Base-by-base conservation (phyloP, 2,888 invertebrate genomes). In the Schrankia costaestrigalis region DNA sequence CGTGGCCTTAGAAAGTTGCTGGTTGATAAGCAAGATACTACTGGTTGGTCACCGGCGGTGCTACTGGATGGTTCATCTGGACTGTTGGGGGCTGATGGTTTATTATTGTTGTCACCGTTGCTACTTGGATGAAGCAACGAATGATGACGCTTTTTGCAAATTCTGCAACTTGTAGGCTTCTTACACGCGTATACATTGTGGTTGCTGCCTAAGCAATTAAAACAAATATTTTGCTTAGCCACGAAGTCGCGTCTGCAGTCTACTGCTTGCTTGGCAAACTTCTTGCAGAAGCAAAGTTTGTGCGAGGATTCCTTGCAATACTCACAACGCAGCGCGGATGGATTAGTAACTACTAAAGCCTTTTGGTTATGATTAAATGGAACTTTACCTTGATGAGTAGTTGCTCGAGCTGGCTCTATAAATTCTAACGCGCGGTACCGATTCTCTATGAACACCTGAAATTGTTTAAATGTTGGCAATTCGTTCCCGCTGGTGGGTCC, bases 271-370 rank as follows among this genome's bases (percentile, higher is more conserved):
- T 26, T 15, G 9, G 17, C 9, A 7, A 27, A 23, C 8, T 23
- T 23, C 11, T 23, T 11, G 7, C 27, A 27, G 11, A 18, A 18
- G 11, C 27, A 27, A 11, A 27, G 13, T 28, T 48, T 55, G 17
- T 61, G 58, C 22, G n/a, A n/a, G n/a, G 26, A 5, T 19, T 44
- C 54, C 2, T 35, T 26, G 31, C 58, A 60, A 18, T 38, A 56
- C 18, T 31, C 35, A 41, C 56, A 63, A 1, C 17, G 13, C 6
- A 41, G 17, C 9, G n/a, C 24, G 1, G n/a, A n/a, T n/a, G 35
- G 8, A 12, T 21, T 36, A 2, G 27, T 35, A 18, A 26, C 32
- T 14, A 41, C 7, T 24, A 41, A 13, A 11, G 28, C 19, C 12
- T 32, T 41, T 1, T 3, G 17, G 7, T 3, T 5, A 7, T 17